A percentile compares a stretch with the other conserved stretches of the same genome.
Evolutionary conservation across 2,113 vertebrate genomes (phyloP).

Genomic region (Leucopsar rothschildi): DNA sequence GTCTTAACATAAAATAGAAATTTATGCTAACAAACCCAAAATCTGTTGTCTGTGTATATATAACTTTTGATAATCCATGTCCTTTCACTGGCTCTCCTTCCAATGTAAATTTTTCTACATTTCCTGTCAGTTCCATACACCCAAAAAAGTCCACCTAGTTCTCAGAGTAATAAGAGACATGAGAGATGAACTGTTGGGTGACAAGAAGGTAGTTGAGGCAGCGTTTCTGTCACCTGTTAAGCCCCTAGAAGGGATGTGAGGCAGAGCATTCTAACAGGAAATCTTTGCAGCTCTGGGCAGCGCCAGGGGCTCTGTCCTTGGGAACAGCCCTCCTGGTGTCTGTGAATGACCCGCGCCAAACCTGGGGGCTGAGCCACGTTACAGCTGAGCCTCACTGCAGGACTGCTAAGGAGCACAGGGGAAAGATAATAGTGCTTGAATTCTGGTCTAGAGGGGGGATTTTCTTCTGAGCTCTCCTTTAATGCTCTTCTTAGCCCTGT

Average conservation of each 20-base stretch:
- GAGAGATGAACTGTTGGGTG: neutral
- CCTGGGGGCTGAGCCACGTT: neutral
- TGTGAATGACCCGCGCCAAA: neutral
- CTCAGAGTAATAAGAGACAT: neutral
- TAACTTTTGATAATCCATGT: neutral
- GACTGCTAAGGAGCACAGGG: neutral
- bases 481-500: neutral
- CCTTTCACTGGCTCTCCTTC: neutral
- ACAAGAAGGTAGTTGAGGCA: neutral
- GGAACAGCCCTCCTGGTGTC: neutral
- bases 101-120: neutral
- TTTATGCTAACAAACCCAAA: neutral
- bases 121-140: neutral
- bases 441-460: neutral
- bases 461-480: neutral
- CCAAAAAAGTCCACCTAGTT: neutral
- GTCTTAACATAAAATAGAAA: constrained; percentile 14
- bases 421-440: neutral
- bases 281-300: neutral
- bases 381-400: neutral
- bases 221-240: neutral
- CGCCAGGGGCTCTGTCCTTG: neutral
- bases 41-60: neutral
- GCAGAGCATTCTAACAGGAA: neutral
- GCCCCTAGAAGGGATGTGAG: neutral